phyloP scores from a whole-genome alignment of 2,888 invertebrate species.

The Abrostola triplasia region DNA sequence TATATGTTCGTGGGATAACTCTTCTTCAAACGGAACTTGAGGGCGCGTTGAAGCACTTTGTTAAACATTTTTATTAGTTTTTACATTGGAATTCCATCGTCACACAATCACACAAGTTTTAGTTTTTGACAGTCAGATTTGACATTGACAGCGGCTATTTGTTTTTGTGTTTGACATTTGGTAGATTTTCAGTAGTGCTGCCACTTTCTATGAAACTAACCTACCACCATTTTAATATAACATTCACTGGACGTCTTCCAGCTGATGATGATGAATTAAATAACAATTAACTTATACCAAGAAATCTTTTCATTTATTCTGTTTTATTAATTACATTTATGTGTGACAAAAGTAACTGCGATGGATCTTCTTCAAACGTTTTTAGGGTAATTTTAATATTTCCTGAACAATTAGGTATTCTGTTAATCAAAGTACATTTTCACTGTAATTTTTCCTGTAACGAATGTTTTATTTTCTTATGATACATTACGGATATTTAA shows the following conservation, averaged over 20 bases:
- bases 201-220: constrained; percentile 7
- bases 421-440: no score
- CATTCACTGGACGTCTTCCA: no score
- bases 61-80: constrained; percentile 78
- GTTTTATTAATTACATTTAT: no score
- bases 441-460: no score
- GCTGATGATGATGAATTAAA: no score
- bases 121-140: constrained; percentile 31
- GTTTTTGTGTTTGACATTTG: constrained; percentile 14
- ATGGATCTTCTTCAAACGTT: no score
- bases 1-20: constrained; percentile 84
- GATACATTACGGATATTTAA: background rate
- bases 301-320: no score
- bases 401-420: no score
- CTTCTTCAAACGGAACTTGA: constrained; percentile 82
- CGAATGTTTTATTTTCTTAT: no score
- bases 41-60: constrained; percentile 83
- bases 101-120: constrained; percentile 39
- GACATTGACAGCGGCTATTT: constrained; percentile 33
- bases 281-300: no score
- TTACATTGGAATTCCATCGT: constrained; percentile 55
- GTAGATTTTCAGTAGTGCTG: constrained; percentile 11
- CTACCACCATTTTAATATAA: constrained; percentile 5
- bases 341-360: no score
- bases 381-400: no score